Base-by-base conservation (phyloP, 2,888 invertebrate genomes). In the Hesperia comma region DNA sequence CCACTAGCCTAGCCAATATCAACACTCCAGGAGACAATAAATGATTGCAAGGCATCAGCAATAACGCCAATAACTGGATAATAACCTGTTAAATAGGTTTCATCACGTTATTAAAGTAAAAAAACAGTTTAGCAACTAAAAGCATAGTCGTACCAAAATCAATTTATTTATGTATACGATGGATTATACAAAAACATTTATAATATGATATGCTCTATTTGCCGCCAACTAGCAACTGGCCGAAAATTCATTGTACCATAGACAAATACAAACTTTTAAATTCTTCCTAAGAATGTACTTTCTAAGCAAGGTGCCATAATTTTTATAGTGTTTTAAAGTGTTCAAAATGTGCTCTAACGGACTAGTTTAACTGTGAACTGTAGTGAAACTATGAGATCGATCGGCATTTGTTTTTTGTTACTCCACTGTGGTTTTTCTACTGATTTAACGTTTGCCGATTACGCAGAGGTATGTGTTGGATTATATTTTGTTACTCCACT, bases 301-400 rank as follows among this genome's bases (percentile, higher is more conserved):
- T 37, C 37, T 32, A 46, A 43, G 43, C 26, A n/a, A 26, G 21
- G 17, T 51, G 49, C 33, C 19, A 12, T 43, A 54, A 15, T 10
- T 55, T 56, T 56, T 56, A 21, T 21, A 6, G 41, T 40, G 12
- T 32, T 46, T 41, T 15, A 21, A 19, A 61, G 12, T 26, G 41
- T 43, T 56, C 15, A 63, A 63, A 49, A 63, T 63, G 63, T 63
- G n/a, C 15, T 21, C 21, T 56, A 37, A 63, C 49, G 49, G 49
- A 19, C 19, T 10, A 3, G 10, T 49, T 49, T 49, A 46, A 46
- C 43, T 49, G 49, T 49, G 19, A 49, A 49, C 10, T 19, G 49
- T 49, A 19, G 49, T 49, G 49, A 12, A 37, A 56, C 21, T 49
- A 63, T 63, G 63, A 63, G 14, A 63, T 46, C 33, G 33, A 37